Evolutionary conservation across 2,797 vertebrate genomes (phyloP).

Genomic region (Schizopygopsis malacanthus): DNA sequence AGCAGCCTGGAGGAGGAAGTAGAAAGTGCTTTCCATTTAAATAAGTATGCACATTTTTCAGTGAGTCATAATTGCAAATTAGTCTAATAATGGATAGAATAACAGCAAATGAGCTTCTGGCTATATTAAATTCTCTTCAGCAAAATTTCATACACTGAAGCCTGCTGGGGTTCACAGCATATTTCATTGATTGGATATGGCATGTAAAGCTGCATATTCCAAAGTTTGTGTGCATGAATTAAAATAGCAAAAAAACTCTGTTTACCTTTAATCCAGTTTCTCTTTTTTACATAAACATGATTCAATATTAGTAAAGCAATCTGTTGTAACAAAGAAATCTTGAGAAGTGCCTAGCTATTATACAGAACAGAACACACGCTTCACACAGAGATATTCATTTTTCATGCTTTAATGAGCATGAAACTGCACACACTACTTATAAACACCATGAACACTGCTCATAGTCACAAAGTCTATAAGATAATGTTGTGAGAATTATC

Average conservation of each 20-base stretch:
- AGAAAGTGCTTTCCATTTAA: constrained; percentile 37
- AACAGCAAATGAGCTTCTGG: constrained; percentile 25
- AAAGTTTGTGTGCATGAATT: constrained; percentile 28
- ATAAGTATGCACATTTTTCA: constrained; percentile 45
- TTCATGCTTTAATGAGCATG: constrained; percentile 2
- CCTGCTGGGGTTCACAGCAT: constrained; percentile 23
- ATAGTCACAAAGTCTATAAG: background rate
- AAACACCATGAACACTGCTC: background rate
- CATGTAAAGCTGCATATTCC: constrained; percentile 20
- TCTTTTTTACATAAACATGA: background rate
- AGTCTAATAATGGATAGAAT: constrained; percentile 43
- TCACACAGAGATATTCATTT: background rate
- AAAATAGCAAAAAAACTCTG: background rate
- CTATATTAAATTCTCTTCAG: constrained; percentile 31
- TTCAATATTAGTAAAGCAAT: constrained; percentile 15
- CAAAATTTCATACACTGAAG: constrained; percentile 26
- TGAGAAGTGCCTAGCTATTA: background rate
- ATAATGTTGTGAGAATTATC: background rate
- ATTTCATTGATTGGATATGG: constrained; percentile 31
- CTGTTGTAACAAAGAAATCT: background rate
- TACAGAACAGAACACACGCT: background rate
- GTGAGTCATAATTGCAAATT: constrained; percentile 51
- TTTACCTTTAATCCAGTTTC: constrained; percentile 19
- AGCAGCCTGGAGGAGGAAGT: constrained; percentile 33
- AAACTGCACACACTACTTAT: background rate